These are phyloP conservation scores for Tachina fera DNA, from an alignment of 2,888 invertebrate species.

Conservation along the genomic window DNA sequence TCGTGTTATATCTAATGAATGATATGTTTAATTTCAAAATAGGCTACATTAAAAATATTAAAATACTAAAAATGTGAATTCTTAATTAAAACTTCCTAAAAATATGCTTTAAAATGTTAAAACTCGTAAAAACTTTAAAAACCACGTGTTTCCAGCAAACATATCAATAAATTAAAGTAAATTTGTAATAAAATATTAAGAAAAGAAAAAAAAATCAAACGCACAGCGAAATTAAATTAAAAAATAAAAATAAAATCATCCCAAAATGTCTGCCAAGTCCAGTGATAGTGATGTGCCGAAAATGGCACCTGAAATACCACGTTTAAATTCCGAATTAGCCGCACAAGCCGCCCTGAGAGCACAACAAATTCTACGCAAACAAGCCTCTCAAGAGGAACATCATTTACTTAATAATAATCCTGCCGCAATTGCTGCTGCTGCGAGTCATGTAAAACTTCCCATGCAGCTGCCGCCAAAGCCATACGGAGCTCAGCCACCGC, in stretches of 20 bases:
- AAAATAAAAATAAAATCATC: neutral
- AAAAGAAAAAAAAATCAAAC: conserved; percentile 28
- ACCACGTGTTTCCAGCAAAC: conserved; percentile 11
- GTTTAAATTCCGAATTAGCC: conserved; percentile 82
- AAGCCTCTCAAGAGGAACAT: conserved; percentile 78
- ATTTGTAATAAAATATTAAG: conserved; percentile 1
- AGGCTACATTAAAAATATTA: conserved; percentile 2
- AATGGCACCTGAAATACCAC: conserved; percentile 81
- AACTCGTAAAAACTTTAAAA: neutral
- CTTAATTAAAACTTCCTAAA: too few relatives aligned
- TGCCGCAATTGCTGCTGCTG: neutral
- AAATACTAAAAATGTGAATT: conserved; percentile 2
- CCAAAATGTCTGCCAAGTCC: conserved; percentile 77
- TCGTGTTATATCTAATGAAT: neutral
- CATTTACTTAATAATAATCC: conserved; percentile 28
- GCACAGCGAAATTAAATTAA: conserved; percentile 34
- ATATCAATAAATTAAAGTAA: conserved; percentile 25
- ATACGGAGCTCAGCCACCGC: conserved; percentile 74
- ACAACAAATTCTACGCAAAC: conserved; percentile 81
- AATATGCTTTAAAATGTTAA: conserved; percentile 41
- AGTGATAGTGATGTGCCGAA: conserved; percentile 77
- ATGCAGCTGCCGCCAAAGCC: conserved; percentile 73
- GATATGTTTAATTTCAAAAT: neutral
- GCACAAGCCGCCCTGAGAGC: conserved; percentile 82
- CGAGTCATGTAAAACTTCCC: conserved; percentile 55